phyloP scores from a whole-genome alignment of 2,888 invertebrate species.

The Zonitis immaculata region DNA sequence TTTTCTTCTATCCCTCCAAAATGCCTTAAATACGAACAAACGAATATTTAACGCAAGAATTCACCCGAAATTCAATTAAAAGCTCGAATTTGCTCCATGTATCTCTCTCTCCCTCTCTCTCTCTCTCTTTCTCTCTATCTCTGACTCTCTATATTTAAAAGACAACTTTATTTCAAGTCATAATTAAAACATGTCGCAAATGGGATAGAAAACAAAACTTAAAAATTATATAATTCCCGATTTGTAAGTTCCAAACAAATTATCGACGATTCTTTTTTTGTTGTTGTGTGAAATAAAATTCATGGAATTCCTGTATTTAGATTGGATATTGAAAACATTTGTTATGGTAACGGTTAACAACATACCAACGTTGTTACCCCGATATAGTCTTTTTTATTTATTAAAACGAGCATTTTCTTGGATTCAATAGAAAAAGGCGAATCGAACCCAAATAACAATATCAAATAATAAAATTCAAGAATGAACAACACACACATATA shows the following conservation, averaged over 20 bases:
- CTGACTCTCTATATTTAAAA: too few species aligned
- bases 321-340: not conserved
- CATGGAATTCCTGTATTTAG: not conserved
- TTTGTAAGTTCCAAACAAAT: too few species aligned
- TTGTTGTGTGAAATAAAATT: too few species aligned
- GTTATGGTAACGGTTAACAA: not conserved
- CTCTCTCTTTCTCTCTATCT: too few species aligned
- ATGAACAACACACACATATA: not conserved
- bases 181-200: constrained; percentile 39
- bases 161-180: constrained; percentile 43
- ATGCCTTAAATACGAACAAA: constrained; percentile 22
- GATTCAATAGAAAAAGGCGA: not conserved
- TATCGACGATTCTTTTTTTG: too few species aligned
- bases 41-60: constrained; percentile 35
- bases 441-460: not conserved
- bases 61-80: constrained; percentile 38
- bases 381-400: not conserved
- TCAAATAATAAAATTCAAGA: not conserved
- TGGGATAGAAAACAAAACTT: too few species aligned
- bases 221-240: too few species aligned
- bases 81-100: constrained; percentile 22
- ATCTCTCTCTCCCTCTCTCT: too few species aligned
- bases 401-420: not conserved
- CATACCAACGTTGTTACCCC: not conserved
- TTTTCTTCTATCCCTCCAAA: not conserved